Conservation (phyloP, 2,113 vertebrate genomes). For the Cryptomyrus ogoouensis region DNA sequence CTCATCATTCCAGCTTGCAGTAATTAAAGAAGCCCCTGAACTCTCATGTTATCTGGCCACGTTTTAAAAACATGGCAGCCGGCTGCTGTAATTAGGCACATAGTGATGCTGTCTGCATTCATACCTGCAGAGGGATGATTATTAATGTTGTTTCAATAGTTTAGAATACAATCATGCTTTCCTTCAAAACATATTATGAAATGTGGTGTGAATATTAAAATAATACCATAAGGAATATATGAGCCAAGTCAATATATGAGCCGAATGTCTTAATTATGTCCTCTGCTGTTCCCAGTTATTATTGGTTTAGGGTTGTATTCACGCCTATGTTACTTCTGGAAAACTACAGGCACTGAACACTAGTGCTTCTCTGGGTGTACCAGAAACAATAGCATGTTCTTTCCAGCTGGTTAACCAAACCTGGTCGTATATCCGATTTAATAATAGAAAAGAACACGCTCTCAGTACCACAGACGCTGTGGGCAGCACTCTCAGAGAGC, state of each 20-base stretch:
- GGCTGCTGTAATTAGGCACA: constrained; percentile 20
- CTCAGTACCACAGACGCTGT: background rate
- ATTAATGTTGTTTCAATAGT: background rate
- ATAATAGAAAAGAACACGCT: background rate
- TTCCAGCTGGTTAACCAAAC: background rate
- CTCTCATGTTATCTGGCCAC: background rate
- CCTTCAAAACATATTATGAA: background rate
- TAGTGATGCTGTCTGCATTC: background rate
- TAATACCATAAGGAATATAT: background rate
- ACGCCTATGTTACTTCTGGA: background rate
- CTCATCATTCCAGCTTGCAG: constrained; percentile 5
- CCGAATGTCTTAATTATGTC: background rate
- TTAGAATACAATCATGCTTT: background rate
- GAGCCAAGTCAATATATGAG: background rate
- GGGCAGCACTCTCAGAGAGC: background rate
- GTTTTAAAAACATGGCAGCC: constrained; percentile 12
- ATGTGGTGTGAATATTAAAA: background rate
- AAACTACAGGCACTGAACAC: background rate
- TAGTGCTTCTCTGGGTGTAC: background rate
- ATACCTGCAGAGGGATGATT: background rate
- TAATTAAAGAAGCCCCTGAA: constrained; percentile 12
- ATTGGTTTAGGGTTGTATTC: background rate
- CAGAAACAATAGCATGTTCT: background rate
- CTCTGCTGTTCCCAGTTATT: background rate
- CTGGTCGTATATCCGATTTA: background rate